Base-by-base conservation (phyloP, 1,140 invertebrate species). In the Drosophila auraria region DNA sequence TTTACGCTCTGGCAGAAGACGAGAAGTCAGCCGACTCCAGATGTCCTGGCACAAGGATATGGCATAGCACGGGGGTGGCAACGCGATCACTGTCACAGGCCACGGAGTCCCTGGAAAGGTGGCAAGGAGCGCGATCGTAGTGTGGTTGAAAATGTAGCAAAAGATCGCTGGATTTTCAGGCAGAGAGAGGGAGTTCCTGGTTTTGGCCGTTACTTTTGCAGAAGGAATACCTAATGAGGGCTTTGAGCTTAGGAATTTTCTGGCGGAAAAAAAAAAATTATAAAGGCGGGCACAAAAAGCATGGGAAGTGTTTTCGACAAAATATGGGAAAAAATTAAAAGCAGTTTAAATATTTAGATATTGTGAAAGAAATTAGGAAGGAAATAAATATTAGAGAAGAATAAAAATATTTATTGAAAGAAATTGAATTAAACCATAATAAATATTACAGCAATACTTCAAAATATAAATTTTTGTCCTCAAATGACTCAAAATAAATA, bases 61-160 rank as follows among this genome's bases (percentile, higher is more conserved):
- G 30, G 15, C 42, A 25, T 38, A 38, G 69, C 69, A 73, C 71
- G 71, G 71, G 71, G 69, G 71, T 74, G 71, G 71, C 71, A 74
- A 38, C 30, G 36, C 47, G 69, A 73, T 69, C 68, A 30, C 14
- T 51, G 62, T 20, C 30, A 30, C 64, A 40, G 33, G 14, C n/a
- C 40, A 27, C 23, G 27, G 5, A 20, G 20, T 54, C 33, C 20
- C n/a, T 17, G 42, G 56, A 61, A 60, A 73, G 70, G 70, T 73
- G 54, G 27, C 54, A 60, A 58, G 54, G 17, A 60, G 25, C 14
- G 40, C 51, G 63, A 69, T 69, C 68, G 45, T 3, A 33, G 70
- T 72, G 70, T 45, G 69, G 70, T 73, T 44, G 51, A 30, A 74
- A 71, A 23, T 49, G 17, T 45, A 30, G 68, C 69, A 11, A 58